Conservation (phyloP, 2,113 vertebrate species). For the Poeciliopsis occidentalis region DNA sequence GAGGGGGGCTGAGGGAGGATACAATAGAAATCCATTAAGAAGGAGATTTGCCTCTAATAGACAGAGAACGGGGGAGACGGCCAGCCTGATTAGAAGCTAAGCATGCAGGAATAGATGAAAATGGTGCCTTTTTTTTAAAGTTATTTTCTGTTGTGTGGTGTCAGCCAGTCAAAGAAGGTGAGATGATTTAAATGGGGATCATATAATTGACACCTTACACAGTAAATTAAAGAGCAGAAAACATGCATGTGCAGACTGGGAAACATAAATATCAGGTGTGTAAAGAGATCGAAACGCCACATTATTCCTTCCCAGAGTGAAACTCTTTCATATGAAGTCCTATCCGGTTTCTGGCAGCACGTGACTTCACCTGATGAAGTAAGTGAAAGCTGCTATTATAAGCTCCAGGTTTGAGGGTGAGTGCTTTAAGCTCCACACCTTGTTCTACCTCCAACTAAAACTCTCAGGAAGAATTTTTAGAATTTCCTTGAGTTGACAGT, state of each 20-base stretch:
- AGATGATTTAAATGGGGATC: slow-evolving; percentile 11
- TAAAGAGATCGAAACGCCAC: background rate
- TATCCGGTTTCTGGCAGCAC: background rate
- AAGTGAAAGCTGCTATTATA: background rate
- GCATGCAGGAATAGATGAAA: slow-evolving; percentile 57
- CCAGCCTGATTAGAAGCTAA: slow-evolving; percentile 59
- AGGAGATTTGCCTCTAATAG: slow-evolving; percentile 81
- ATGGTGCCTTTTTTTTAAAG: slow-evolving; percentile 15
- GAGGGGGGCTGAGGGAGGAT: slow-evolving; percentile 76
- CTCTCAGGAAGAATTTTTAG: background rate
- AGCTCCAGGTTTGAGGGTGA: too few relatives aligned
- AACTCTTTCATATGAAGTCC: background rate
- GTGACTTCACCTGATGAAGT: background rate
- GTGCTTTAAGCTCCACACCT: too few relatives aligned
- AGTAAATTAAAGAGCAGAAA: background rate
- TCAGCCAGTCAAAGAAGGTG: background rate
- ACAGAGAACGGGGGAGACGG: slow-evolving; percentile 63
- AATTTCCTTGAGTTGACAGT: background rate
- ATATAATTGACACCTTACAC: slow-evolving; percentile 5
- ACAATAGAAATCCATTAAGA: slow-evolving; percentile 84
- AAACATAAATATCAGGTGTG: background rate
- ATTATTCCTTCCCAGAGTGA: too few relatives aligned
- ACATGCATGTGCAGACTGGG: background rate
- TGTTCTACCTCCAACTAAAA: background rate
- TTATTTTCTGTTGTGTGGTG: slow-evolving; percentile 18